Evolutionary conservation across 2,113 vertebrate genomes (phyloP), one percentile per base, ranked within the genome.

Genomic region (Oryzias javanicus): DNA sequence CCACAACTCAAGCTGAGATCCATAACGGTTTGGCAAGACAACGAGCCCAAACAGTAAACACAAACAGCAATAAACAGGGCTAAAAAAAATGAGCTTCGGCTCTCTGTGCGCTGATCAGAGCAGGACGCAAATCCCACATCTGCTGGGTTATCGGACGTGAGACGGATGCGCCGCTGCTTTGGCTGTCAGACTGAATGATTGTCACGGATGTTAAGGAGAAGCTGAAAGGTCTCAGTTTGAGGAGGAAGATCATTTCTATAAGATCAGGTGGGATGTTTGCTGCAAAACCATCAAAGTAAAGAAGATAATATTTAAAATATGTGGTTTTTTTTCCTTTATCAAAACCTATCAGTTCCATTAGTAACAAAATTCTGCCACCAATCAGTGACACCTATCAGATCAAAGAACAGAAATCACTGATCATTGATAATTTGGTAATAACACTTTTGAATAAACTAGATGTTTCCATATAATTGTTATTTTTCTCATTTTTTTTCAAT

Each of bases 191-290:
- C 27, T 16, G 41, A 49, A 55, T 14, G 53, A 65, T 24, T 40
- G 45, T 25, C 45, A 27, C 45, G 14, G 49, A 0, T 49, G 42
- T 27, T 55, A 42, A 0, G 27, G 24, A 0, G 42, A 49, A 0
- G 17, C 27, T 35, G 35, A 2, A 0, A 5, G 15, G 13, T 14
- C 10, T 15, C 4, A 1, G 1, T 64, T 25, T 54, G 14, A 53
- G 50, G 18, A 7, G 3, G 50, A 22, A 46, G 17, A 25, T n/a
- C 40, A 64, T 54, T 54, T 35, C 18, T 45, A 25, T 47, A 20
- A 51, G 35, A 46, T 25, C 20, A n/a, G 41, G 42, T 45, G 15
- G 3, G 10, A 45, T 17, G n/a, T n/a, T n/a, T n/a, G n/a, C n/a
- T n/a, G n/a, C n/a, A n/a, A n/a, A n/a, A n/a, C n/a, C n/a, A n/a